Evolutionary conservation across 2,113 vertebrate species (phyloP).

Genomic region (Gorsachius goisagi): DNA sequence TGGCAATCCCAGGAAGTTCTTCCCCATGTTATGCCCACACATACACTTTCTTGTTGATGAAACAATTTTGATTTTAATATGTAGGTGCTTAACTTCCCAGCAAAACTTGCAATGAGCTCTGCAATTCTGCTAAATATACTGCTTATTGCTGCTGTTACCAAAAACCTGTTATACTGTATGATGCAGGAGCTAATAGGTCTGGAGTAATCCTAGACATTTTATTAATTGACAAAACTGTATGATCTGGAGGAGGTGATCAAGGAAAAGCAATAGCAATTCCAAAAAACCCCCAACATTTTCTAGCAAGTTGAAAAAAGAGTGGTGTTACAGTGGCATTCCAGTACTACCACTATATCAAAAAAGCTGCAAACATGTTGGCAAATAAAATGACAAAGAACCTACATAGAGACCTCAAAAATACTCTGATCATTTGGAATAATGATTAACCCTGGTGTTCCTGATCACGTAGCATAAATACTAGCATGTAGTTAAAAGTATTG

Average conservation of each 20-base stretch:
- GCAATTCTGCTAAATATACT: neutral
- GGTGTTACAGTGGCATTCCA: neutral
- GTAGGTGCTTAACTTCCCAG: neutral
- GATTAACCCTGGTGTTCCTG: neutral
- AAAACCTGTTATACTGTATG: neutral
- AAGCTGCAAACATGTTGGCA: neutral
- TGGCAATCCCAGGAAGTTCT: neutral
- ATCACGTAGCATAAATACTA: accelerated
- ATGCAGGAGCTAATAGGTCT: neutral
- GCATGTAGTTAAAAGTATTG: neutral
- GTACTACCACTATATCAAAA: neutral
- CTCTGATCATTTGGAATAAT: neutral
- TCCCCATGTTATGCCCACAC: neutral
- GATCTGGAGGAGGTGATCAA: neutral
- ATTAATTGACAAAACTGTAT: neutral
- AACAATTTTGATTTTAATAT: neutral
- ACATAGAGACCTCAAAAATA: neutral
- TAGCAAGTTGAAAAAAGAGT: neutral
- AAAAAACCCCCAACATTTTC: neutral
- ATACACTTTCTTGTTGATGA: neutral
- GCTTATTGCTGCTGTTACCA: neutral
- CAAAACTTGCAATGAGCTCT: neutral
- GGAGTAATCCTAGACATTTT: neutral
- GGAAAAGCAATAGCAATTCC: neutral
- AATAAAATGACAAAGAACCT: neutral